These are phyloP conservation scores for Atrichornis clamosus DNA, from an alignment of 2,113 vertebrate species.

Conservation along the genomic window DNA sequence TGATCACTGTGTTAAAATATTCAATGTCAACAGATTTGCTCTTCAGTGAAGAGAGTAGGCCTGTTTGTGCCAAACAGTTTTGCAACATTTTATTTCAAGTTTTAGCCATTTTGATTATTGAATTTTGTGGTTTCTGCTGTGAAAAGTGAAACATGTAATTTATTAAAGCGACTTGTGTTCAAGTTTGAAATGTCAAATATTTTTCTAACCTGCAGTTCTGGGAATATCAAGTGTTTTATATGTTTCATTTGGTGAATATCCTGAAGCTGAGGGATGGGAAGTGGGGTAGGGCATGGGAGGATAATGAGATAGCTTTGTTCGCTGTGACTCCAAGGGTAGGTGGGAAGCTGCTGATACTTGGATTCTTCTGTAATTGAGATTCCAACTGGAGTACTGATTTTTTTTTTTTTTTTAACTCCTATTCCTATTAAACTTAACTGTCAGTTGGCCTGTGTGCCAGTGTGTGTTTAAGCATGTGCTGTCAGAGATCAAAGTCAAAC, in stretches of 20 bases:
- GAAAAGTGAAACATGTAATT: not conserved
- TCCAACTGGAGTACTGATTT: not conserved
- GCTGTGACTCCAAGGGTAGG: not conserved
- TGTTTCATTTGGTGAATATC: not conserved
- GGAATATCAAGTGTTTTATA: not conserved
- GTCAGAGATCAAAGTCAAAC: not conserved
- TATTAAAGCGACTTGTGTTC: slow-evolving; percentile 19
- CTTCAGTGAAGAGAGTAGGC: slow-evolving; percentile 39
- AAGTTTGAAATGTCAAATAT: not conserved
- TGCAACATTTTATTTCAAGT: not conserved
- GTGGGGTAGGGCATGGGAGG: not conserved
- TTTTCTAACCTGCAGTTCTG: not conserved
- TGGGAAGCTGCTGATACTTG: not conserved
- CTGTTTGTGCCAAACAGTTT: not conserved
- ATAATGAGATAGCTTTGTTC: not conserved
- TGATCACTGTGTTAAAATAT: slow-evolving; percentile 91
- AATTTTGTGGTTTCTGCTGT: not conserved
- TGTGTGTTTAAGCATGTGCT: not conserved
- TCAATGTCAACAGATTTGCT: slow-evolving; percentile 78
- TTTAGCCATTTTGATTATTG: not conserved
- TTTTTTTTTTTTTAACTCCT: not conserved
- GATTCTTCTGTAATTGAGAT: not conserved
- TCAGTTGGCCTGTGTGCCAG: not conserved
- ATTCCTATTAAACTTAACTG: not conserved
- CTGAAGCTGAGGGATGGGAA: not conserved